These are phyloP conservation scores for Mastomys natalensis DNA, from an alignment of 2,113 vertebrate genomes.

Conservation along the genomic window DNA sequence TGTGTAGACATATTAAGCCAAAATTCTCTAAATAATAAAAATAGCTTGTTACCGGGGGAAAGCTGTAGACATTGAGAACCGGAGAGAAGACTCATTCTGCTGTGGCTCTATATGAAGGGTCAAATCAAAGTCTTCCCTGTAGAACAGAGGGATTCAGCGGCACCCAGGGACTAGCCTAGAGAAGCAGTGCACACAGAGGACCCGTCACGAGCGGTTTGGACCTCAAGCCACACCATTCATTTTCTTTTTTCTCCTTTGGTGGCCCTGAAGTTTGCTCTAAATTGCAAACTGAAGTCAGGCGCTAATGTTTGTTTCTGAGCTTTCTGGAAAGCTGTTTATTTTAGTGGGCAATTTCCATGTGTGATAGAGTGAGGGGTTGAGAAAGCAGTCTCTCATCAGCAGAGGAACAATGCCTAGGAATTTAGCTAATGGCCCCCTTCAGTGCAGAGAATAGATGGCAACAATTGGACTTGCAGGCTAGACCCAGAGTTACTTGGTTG, in stretches of 20 bases:
- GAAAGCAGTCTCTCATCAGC: slow-evolving; percentile 88
- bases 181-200: slow-evolving; percentile 33
- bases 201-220: slow-evolving; percentile 34
- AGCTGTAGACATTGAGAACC: not conserved
- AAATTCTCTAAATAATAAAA: slow-evolving; percentile 58
- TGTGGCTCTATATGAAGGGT: not conserved
- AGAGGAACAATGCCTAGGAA: slow-evolving; percentile 90
- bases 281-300: slow-evolving; percentile 79
- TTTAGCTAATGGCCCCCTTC: slow-evolving; percentile 93
- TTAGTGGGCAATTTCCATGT: slow-evolving; percentile 87
- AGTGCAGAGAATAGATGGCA: slow-evolving; percentile 89
- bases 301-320: slow-evolving; percentile 86
- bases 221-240: slow-evolving; percentile 67
- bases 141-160: not conserved
- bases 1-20: slow-evolving; percentile 10
- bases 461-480: slow-evolving; percentile 89
- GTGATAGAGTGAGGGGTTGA: slow-evolving; percentile 87
- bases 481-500: slow-evolving; percentile 88
- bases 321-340: slow-evolving; percentile 89
- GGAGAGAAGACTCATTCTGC: not conserved
- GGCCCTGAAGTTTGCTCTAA: slow-evolving; percentile 76
- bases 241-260: slow-evolving; percentile 72
- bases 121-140: not conserved
- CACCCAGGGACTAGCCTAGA: slow-evolving; percentile 11
- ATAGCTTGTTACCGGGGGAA: slow-evolving; percentile 8